These are phyloP conservation scores for Neodon shergylaensis DNA, from an alignment of 2,113 vertebrate species.

Conservation along the genomic window DNA sequence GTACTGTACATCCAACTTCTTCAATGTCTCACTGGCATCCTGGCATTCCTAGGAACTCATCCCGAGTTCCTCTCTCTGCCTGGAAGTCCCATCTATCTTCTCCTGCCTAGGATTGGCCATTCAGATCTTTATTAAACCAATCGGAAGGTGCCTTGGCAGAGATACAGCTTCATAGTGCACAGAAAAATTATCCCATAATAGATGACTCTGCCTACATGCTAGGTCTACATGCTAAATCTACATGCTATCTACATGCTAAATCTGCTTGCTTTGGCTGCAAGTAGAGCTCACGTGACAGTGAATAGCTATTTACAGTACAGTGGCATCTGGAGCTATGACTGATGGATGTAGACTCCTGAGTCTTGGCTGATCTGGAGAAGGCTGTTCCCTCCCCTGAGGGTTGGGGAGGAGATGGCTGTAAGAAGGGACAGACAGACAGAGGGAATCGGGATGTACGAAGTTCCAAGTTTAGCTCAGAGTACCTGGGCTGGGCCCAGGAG, in stretches of 20 bases:
- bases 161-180: not conserved
- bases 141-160: not conserved
- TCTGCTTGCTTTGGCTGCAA: too few relatives aligned
- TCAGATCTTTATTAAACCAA: not conserved
- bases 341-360: not conserved
- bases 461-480: not conserved
- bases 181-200: not conserved
- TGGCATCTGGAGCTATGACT: not conserved
- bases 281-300: not conserved
- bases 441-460: accelerated
- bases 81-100: not conserved
- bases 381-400: not conserved
- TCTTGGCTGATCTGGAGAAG: not conserved
- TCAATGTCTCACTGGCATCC: not conserved
- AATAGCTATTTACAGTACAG: not conserved
- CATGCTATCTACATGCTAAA: too few relatives aligned
- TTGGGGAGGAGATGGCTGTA: not conserved
- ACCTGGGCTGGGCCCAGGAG: not conserved
- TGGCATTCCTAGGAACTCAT: not conserved
- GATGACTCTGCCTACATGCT: not conserved
- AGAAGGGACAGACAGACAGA: not conserved
- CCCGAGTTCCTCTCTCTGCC: not conserved
- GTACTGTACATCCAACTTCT: not conserved
- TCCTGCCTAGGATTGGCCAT: not conserved
- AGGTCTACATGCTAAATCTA: too few relatives aligned